Base-by-base conservation (phyloP, 2,113 vertebrate genomes). In the human (Homo sapiens) region DNA sequence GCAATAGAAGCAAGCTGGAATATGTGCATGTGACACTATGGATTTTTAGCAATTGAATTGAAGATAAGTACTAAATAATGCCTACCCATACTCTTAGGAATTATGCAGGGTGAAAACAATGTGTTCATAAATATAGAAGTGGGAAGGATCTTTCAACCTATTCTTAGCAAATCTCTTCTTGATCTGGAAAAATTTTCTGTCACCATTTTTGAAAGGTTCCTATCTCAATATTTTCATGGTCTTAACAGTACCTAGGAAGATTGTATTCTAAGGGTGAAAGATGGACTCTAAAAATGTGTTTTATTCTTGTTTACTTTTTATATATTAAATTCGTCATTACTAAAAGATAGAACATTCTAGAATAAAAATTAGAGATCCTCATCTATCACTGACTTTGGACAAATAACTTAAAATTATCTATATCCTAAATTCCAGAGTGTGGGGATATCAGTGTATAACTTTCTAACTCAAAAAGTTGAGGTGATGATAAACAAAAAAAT, bases 121-220 rank as follows among this genome's bases (percentile, higher is more conserved):
- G 9, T 68, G 4, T 73, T 57, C 43, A 64, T 35, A 79, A 61
- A 79, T 30, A 16, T 13, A 5, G 3, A 76, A 57, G 10, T 43
- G 10, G 68, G 13, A 12, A 7, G 0, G 27, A 17, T 9, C 16
- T 4, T 27, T 0, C 1, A 50, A 6, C 57, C 25, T 43, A 0
- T 27, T 83, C 35, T 73, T 12, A 73, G 8, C 17, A 48, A 59
- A 20, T 32, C 0, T 0, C 20, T 55, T 81, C 38, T 9, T 50
- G n/a, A 50, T 64, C 30, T 43, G 23, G 16, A 73, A 85, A 16
- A 79, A 18, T 5, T 35, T n/a, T 82, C 12, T 35, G 23, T 43
- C 25, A 5, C 23, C 17, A 93, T 10, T n/a, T 91, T 25, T 82
- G 5, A 79, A 91, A 91, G 7, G 5, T 70, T 27, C 6, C 12